Conservation (phyloP, 2,888 invertebrate genomes). For the Caenorhabditis wallacei region DNA sequence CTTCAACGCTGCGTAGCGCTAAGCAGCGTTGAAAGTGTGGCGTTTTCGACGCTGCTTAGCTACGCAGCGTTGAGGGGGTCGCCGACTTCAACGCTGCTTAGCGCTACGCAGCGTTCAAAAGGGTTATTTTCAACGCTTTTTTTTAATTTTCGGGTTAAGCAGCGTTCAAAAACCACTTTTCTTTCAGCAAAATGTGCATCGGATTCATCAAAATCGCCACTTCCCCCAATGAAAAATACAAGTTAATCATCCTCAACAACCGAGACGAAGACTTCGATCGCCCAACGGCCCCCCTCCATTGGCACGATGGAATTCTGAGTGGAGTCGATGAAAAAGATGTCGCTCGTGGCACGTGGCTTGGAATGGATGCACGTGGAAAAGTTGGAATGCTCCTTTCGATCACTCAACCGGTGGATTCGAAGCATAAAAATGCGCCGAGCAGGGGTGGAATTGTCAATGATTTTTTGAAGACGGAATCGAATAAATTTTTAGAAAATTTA, state of each 20-base stretch:
- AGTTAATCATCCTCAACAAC: constrained; percentile 78
- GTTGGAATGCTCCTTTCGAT: constrained; percentile 77
- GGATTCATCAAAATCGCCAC: constrained; percentile 66
- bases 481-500: constrained; percentile 62
- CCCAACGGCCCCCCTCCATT: constrained; percentile 72
- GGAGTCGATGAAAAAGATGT: constrained; percentile 76
- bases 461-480: constrained; percentile 49
- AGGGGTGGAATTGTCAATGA: constrained; percentile 72
- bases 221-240: constrained; percentile 58
- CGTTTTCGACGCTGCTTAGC: no score
- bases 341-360: constrained; percentile 80
- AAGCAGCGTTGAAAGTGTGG: no score
- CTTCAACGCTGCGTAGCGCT: no score
- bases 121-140: not conserved
- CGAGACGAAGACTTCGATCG: constrained; percentile 78
- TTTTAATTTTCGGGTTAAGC: not conserved
- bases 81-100: not conserved
- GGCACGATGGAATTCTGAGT: constrained; percentile 76
- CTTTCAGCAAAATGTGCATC: constrained; percentile 68
- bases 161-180: not conserved
- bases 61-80: no score
- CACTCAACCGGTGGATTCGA: constrained; percentile 70
- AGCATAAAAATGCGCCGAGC: constrained; percentile 69
- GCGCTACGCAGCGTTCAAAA: no score
- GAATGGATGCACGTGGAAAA: constrained; percentile 68